Base-by-base conservation (phyloP, 2,113 vertebrate genomes). In the Mastomys natalensis region DNA sequence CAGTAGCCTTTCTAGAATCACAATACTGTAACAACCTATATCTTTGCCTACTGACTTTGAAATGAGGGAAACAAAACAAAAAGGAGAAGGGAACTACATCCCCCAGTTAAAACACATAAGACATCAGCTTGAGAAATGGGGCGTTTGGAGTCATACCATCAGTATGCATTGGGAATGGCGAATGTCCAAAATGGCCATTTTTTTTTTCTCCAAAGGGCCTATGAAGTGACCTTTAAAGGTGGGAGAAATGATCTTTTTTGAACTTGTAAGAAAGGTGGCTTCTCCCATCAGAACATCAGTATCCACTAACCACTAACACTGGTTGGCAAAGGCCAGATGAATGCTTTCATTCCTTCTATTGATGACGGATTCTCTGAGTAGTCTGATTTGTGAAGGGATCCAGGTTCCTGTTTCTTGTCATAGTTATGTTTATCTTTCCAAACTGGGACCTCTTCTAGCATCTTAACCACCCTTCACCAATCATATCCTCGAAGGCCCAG, bases 161-260 rank as follows among this genome's bases (percentile, higher is more conserved):
- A 89, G 76, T 78, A 86, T 94, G 76, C 76, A 74, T 58, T 0
- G 68, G 90, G 51, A 92, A 94, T 77, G 87, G 74, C 89, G 89
- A 92, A 91, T 96, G 73, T 95, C 95, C 92, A 98, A 95, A 97
- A 97, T 90, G 91, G 90, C 85, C 19, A 40, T 62, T 93, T 87
- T 51, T 94, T 48, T 89, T 87, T 45, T 93, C 64, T 93, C 51
- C 91, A 96, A 89, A 96, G 88, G n/a, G 53, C 76, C 13, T 95
- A 93, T 91, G 73, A 64, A 95, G 93, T 62, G 4, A 48, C 12
- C 12, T 94, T 94, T 94, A 85, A 68, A 94, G 93, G 82, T 2
- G 37, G 22, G n/a, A 76, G 62, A 72, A 81, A 94, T 17, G 4
- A 84, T 87, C 17, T 81, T 81, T 90, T 95, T 95, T 95, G 89